Conservation (phyloP, 2,797 vertebrate genomes). For the Cuniculus paca region DNA sequence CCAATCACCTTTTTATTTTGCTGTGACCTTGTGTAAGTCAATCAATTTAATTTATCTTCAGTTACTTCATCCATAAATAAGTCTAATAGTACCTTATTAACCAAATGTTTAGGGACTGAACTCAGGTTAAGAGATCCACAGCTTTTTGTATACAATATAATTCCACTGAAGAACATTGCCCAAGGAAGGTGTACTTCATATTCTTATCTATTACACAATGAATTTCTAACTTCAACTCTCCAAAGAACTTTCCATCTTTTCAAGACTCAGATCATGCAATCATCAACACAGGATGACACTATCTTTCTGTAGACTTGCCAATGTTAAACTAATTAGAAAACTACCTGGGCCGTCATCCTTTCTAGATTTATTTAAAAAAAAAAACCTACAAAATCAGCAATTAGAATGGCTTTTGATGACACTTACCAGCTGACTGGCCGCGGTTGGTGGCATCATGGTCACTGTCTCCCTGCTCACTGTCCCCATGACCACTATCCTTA, state of each 20-base stretch:
- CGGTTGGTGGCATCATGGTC: slow-evolving; percentile 99
- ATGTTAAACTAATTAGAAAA: not conserved
- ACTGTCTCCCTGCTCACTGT: slow-evolving; percentile 99
- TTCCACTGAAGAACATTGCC: not conserved
- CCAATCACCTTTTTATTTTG: not conserved
- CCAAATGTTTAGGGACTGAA: not conserved
- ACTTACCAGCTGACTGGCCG: slow-evolving; percentile 97
- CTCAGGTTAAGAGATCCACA: not conserved
- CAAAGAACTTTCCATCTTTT: not conserved
- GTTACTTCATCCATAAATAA: not conserved
- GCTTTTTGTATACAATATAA: not conserved
- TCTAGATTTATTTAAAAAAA: not conserved
- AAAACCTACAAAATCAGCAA: not conserved
- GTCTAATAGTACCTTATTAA: slow-evolving; percentile 11
- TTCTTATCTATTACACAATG: not conserved
- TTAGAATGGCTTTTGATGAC: slow-evolving; percentile 68
- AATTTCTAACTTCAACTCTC: not conserved
- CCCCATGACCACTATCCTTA: slow-evolving; percentile 99
- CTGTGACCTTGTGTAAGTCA: not conserved
- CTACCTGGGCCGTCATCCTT: not conserved
- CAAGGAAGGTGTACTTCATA: not conserved
- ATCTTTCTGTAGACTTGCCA: not conserved
- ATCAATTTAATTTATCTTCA: slow-evolving; percentile 34
- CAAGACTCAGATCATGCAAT: not conserved
- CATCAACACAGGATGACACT: not conserved